These are phyloP conservation scores for Fukomys damarensis DNA, from an alignment of 2,113 vertebrate genomes.

Conservation along the genomic window DNA sequence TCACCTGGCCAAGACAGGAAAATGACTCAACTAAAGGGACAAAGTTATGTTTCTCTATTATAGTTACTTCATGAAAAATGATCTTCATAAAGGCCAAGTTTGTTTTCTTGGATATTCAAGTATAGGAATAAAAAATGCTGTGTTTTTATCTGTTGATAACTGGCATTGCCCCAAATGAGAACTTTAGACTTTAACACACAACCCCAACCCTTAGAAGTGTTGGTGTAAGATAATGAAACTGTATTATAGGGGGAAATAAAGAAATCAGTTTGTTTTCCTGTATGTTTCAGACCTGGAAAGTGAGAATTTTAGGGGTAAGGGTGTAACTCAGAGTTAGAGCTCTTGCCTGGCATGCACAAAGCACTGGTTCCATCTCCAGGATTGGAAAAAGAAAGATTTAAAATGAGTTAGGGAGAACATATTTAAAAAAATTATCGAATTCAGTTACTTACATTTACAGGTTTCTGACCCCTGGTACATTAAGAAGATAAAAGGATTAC, in stretches of 20 bases:
- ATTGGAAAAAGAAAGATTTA: neutral
- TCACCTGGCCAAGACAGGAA: neutral
- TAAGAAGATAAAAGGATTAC: neutral
- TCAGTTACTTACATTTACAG: slow-evolving; percentile 8
- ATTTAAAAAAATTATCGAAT: slow-evolving; percentile 26
- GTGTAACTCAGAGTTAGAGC: neutral
- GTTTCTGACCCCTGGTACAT: neutral
- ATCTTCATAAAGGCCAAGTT: slow-evolving; percentile 37
- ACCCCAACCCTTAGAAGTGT: neutral
- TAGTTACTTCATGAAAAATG: neutral
- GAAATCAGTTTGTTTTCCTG: slow-evolving; percentile 12
- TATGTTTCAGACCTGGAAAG: neutral
- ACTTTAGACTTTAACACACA: slow-evolving; percentile 30
- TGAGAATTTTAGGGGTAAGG: neutral
- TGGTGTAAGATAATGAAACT: neutral
- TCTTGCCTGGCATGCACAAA: neutral
- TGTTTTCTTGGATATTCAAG: slow-evolving; percentile 24
- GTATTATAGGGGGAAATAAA: neutral
- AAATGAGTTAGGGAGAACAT: neutral
- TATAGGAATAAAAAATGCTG: neutral
- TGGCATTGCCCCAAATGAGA: neutral
- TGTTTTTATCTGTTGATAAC: neutral
- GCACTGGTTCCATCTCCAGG: neutral
- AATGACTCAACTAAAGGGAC: neutral
- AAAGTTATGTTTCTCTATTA: neutral